Percentiles rank a stretch among this genome's conserved stretches.
Evolutionary conservation across 2,797 vertebrate genomes (phyloP).

Genomic region (Myiotriccus ornatus): DNA sequence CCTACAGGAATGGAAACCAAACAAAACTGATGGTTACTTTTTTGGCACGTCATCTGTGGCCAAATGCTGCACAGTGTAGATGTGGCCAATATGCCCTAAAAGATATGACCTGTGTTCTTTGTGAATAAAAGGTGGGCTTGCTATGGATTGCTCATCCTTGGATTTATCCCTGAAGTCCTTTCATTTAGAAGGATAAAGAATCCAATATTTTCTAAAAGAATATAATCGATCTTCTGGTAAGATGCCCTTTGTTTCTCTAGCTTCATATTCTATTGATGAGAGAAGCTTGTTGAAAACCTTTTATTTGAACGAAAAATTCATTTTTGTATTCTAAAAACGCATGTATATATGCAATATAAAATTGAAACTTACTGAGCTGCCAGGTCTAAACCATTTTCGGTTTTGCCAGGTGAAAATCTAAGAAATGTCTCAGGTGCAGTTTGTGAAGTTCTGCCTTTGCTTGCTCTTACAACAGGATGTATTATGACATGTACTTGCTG

Average conservation of each 20-base stretch:
- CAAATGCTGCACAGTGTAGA: background rate
- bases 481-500: background rate
- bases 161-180: background rate
- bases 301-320: background rate
- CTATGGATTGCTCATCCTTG: background rate
- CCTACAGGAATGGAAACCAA: background rate
- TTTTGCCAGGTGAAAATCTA: background rate
- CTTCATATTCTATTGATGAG: background rate
- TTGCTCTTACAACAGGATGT: background rate
- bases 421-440: background rate
- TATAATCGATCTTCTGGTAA: background rate
- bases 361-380: background rate
- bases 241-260: background rate
- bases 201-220: background rate
- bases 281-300: background rate
- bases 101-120: fast-evolving
- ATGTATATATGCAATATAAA: background rate
- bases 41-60: background rate
- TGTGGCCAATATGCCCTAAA: background rate
- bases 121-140: background rate
- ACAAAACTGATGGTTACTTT: background rate
- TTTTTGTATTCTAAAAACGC: background rate
- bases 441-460: background rate
- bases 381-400: background rate
- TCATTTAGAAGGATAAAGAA: background rate